Evolutionary conservation across 2,797 vertebrate species (phyloP), one percentile per base, ranked within the genome.

Genomic region (Microtus obscurus): DNA sequence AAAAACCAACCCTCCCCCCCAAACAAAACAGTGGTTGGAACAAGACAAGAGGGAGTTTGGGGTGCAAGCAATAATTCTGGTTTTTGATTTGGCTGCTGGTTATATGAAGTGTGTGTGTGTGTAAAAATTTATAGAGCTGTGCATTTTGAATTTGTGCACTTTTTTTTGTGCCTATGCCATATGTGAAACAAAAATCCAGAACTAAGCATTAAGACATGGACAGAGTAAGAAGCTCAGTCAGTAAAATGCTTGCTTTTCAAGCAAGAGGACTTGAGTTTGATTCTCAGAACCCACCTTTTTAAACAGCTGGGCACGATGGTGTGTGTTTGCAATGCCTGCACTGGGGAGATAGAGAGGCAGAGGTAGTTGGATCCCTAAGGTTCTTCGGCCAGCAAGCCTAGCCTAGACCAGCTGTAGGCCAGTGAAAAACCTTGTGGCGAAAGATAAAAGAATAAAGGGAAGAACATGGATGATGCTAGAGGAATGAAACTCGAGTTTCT

Each of bases 161-260:
- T 27, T 4, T 90, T 87, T 74, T 78, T 88, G 2, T 69, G 63
- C 83, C 14, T 82, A 16, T 85, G 53, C 45, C 45, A 83, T 31
- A 81, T 4, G 13, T 93, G 7, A 87, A 65, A 83, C 69, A 95
- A 86, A 93, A 76, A 73, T 67, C 85, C 48, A 65, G 59, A 76
- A 51, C 43, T 67, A 51, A 21, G n/a, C n/a, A 76, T 61, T 83
- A 53, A 45, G n/a, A 25, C 19, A 3, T 19, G 6, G 53, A 34
- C 71, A 17, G 8, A 29, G 6, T 9, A 76, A 27, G 40, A 9
- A 34, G 3, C 27, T 74, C 71, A 59, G 71, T 31, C 27, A 59
- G n/a, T 59, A 59, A 81, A 81, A n/a, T 59, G 53, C 53, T 37
- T 81, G 51, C 37, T 2, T 74, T 74, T 19, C 27, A 74, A 88